phyloP scores from a whole-genome alignment of 2,888 invertebrate species.

The Lasioglossum calceatum region DNA sequence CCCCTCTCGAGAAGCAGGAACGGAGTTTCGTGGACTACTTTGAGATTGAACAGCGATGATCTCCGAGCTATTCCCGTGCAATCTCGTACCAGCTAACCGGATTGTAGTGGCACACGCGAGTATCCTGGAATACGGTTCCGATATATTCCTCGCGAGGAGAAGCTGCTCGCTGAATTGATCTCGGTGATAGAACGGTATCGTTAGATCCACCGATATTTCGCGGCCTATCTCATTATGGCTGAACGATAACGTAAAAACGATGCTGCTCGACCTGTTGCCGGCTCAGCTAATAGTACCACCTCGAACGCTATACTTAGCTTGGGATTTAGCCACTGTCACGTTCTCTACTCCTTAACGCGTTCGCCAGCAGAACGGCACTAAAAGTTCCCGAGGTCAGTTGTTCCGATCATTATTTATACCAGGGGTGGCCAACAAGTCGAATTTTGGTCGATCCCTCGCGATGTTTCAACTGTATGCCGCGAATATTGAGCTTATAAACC shows the following conservation, averaged over 20 bases:
- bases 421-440: too few relatives aligned
- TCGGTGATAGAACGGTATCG: slow-evolving; percentile 18
- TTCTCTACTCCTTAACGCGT: too few relatives aligned
- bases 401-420: too few relatives aligned
- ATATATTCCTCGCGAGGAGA: slow-evolving; percentile 48
- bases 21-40: slow-evolving; percentile 62
- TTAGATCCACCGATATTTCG: slow-evolving; percentile 28
- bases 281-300: neutral
- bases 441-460: too few relatives aligned
- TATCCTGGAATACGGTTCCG: slow-evolving; percentile 41
- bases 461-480: too few relatives aligned
- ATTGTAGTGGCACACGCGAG: slow-evolving; percentile 69
- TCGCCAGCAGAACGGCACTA: too few relatives aligned
- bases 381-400: too few relatives aligned
- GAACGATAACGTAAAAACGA: slow-evolving; percentile 37
- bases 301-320: neutral
- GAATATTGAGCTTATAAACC: too few relatives aligned
- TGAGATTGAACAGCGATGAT: slow-evolving; percentile 74
- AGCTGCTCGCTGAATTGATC: slow-evolving; percentile 56
- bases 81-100: slow-evolving; percentile 79
- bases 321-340: too few relatives aligned
- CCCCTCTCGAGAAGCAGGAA: neutral
- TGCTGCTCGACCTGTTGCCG: neutral
- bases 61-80: slow-evolving; percentile 79
- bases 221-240: slow-evolving; percentile 19